These are phyloP conservation scores for Andrena chrysosceles DNA, from an alignment of 2,888 invertebrate genomes.

Conservation along the genomic window DNA sequence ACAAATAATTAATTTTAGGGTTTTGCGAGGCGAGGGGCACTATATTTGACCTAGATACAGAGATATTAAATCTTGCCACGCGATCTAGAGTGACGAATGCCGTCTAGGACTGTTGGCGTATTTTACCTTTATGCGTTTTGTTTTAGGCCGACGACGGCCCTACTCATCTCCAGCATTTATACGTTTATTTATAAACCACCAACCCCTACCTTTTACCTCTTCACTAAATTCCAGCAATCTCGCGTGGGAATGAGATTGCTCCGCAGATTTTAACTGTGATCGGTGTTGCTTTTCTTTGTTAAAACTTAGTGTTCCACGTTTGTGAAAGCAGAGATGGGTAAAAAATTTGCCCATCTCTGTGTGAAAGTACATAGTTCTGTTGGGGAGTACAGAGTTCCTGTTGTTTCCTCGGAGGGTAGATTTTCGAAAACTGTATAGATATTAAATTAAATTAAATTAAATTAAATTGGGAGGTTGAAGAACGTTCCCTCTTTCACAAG, in stretches of 20 bases:
- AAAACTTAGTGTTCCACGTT: background rate
- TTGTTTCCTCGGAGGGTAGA: background rate
- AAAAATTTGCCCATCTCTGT: too few relatives aligned
- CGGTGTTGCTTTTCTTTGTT: background rate
- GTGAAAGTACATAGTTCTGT: background rate
- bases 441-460: background rate
- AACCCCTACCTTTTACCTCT: background rate
- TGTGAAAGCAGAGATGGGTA: too few relatives aligned
- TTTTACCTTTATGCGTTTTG: constrained; percentile 40
- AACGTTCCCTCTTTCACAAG: background rate
- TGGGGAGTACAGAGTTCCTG: background rate
- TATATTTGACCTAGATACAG: constrained; percentile 50
- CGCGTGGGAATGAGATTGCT: constrained; percentile 11
- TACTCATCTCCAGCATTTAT: constrained; percentile 31
- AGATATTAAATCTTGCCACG: constrained; percentile 50
- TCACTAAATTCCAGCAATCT: constrained; percentile 1
- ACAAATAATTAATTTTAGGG: constrained; percentile 33
- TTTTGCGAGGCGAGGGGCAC: background rate
- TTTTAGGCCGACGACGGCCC: constrained; percentile 20
- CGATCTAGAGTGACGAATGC: constrained; percentile 44
- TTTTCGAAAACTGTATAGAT: background rate
- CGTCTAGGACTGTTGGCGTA: constrained; percentile 28
- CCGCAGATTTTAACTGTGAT: constrained; percentile 16
- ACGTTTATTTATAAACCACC: constrained; percentile 27
- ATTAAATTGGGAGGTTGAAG: too few relatives aligned